These are phyloP conservation scores for Reticulitermes speratus DNA, from an alignment of 1,140 invertebrate genomes.

Conservation along the genomic window DNA sequence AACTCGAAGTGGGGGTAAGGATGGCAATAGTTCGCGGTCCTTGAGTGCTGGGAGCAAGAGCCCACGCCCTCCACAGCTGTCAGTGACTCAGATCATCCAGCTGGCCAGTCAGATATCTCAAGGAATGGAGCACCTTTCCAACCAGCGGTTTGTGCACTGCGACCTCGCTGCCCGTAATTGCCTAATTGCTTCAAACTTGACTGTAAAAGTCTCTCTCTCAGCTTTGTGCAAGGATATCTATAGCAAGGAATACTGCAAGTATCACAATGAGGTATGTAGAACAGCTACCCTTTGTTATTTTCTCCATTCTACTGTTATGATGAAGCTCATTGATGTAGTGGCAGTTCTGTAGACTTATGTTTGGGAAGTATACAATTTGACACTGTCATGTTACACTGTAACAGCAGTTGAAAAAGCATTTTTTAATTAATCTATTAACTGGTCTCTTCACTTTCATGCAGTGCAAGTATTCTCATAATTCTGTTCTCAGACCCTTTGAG, in stretches of 20 bases:
- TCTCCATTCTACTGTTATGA: not conserved
- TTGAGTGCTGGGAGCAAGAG: conserved; percentile 47
- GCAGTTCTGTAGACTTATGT: no score
- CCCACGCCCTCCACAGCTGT: conserved; percentile 60
- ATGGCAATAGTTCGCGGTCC: conserved; percentile 42
- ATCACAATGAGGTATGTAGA: conserved; percentile 65
- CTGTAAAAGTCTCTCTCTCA: conserved; percentile 80
- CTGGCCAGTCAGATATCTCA: conserved; percentile 75
- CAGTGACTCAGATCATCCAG: conserved; percentile 67
- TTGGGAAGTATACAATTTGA: no score
- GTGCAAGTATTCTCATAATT: no score
- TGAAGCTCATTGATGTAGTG: not conserved
- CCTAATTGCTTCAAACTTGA: conserved; percentile 77
- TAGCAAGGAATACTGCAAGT: conserved; percentile 79
- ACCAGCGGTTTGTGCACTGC: conserved; percentile 73
- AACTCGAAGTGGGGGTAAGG: conserved; percentile 60
- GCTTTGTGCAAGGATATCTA: conserved; percentile 82
- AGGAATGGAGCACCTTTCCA: conserved; percentile 81
- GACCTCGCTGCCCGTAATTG: conserved; percentile 95
- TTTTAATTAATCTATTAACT: no score
- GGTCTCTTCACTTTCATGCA: no score
- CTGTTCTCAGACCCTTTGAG: no score
- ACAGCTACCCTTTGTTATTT: conserved; percentile 36
- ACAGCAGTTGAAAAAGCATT: no score
- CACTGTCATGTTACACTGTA: no score